These are phyloP conservation scores for Artibeus lituratus DNA, from an alignment of 2,797 vertebrate species.

Conservation along the genomic window DNA sequence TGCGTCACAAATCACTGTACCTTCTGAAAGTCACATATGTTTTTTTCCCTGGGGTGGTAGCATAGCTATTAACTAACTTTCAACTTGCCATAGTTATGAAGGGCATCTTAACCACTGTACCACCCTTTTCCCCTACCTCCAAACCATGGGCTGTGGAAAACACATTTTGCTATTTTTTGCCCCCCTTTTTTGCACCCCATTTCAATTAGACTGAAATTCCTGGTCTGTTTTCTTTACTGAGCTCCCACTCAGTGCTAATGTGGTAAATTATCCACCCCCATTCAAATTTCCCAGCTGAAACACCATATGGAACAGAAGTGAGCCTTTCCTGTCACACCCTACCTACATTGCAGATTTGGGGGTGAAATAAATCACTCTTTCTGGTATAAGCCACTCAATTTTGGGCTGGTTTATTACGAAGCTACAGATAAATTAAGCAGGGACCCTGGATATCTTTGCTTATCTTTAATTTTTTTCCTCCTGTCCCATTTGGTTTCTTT, in stretches of 20 bases:
- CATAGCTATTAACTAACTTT: no score
- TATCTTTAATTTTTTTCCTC: background rate
- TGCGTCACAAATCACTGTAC: no score
- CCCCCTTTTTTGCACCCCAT: no score
- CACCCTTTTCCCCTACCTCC: no score
- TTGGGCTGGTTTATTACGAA: background rate
- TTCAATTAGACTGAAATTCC: no score
- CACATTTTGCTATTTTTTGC: no score
- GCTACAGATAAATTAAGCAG: background rate
- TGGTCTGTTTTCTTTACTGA: background rate
- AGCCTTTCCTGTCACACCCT: background rate
- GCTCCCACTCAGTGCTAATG: background rate
- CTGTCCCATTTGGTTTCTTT: background rate
- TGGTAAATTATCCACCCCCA: background rate
- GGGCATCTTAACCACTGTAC: no score
- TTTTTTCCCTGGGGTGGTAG: no score
- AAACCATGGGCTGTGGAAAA: no score
- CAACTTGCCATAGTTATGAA: no score
- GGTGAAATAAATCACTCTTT: background rate
- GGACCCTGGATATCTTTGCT: background rate
- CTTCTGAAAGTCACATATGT: no score
- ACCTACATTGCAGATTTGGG: background rate
- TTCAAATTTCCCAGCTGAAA: background rate
- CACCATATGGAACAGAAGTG: background rate
- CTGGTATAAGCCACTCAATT: background rate